Evolutionary conservation across 2,113 vertebrate species (phyloP), one percentile per base, ranked within the genome.

Genomic region (Podarcis raffonei): DNA sequence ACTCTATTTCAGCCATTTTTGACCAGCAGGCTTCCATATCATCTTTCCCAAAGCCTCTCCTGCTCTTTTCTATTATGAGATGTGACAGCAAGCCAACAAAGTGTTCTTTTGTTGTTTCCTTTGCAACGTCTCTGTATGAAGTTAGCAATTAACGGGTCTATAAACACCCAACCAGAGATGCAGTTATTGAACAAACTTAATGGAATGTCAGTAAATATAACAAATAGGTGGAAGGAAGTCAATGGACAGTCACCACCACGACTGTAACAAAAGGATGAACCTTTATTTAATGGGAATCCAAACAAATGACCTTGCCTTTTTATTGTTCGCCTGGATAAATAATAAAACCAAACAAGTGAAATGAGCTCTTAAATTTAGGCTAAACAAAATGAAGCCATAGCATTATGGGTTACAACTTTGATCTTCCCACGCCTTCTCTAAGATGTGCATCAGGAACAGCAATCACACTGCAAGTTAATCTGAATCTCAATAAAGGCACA

Each of bases 141-240:
- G 22, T 78, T 69, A 68, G 20, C 35, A 23, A 69, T 79, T 86
- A 79, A 86, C 13, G 12, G 30, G 6, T 11, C 76, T 69, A 68
- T 69, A 69, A 86, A 79, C 15, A 32, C 9, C 18, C 37, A 37
- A 69, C 25, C 20, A 53, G 30, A 79, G 30, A 27, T 48, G 39
- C 2, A 42, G 62, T 25, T 84, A 84, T 48, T 74, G 69, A 35
- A 25, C 57, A 48, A 86, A 79, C 25, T 69, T 69, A 80, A 69
- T 69, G 30, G 39, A 2, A 62, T 79, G 85, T 79, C 62, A 87
- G 53, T 71, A 79, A 87, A 87, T 69, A 48, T 69, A 69, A 87
- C 11, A 69, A 87, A 87, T 48, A 27, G 22, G 39, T 53, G 20
- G 65, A 32, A 79, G 30, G n/a, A 20, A 69, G 59, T 25, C 22